These are phyloP conservation scores for Sterna hirundo DNA, from an alignment of 2,113 vertebrate species.

Conservation along the genomic window DNA sequence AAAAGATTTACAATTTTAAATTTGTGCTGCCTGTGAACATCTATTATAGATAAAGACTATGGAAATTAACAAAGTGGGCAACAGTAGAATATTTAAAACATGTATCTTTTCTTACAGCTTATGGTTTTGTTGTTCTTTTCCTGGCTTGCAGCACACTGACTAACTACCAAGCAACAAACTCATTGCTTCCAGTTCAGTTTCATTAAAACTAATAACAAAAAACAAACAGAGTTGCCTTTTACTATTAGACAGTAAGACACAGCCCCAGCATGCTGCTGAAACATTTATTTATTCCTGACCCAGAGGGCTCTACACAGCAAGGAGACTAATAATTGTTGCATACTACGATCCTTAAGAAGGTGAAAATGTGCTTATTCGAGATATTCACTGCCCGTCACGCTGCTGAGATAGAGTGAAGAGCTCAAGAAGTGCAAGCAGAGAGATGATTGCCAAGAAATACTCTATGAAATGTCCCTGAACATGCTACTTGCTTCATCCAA, in stretches of 20 bases:
- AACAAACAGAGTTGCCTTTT: fast-evolving
- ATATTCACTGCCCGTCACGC: fast-evolving
- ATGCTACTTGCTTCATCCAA: not conserved
- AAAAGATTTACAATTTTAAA: not conserved
- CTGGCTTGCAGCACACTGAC: not conserved
- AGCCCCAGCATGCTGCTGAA: not conserved
- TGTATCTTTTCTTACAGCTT: not conserved
- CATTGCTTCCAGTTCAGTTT: not conserved
- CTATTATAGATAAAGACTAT: not conserved
- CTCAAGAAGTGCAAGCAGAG: not conserved
- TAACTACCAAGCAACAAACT: not conserved
- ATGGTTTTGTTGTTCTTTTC: not conserved
- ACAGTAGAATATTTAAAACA: not conserved
- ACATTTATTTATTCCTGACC: not conserved
- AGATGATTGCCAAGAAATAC: not conserved
- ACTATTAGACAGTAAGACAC: not conserved
- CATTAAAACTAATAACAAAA: not conserved
- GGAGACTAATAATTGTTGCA: not conserved
- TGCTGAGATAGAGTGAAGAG: not conserved
- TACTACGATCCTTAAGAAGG: not conserved
- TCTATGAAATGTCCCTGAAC: not conserved
- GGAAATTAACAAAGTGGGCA: not conserved
- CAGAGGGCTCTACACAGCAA: not conserved
- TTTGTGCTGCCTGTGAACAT: not conserved
- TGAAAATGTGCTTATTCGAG: not conserved